Conservation (phyloP, 2,888 invertebrate species). For the Drosophila hamatofila region DNA sequence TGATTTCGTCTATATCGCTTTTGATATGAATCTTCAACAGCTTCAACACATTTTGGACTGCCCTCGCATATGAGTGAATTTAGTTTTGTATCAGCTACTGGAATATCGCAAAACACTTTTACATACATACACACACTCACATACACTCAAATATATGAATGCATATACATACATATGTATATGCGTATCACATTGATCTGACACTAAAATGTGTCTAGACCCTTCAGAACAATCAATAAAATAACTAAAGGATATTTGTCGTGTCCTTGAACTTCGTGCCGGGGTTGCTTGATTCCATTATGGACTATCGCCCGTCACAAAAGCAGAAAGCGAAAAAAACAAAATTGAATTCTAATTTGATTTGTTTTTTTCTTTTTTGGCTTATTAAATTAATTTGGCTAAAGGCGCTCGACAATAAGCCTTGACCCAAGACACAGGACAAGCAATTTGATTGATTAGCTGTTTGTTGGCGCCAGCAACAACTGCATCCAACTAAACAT, state of each 20-base stretch:
- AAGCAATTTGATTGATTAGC: constrained; percentile 54
- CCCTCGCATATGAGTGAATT: background rate
- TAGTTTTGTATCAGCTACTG: background rate
- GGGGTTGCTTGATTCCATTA: background rate
- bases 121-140: background rate
- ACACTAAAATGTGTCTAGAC: constrained; percentile 2
- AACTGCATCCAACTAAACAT: constrained; percentile 3
- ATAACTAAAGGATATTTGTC: constrained; percentile 1
- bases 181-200: background rate
- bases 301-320: background rate
- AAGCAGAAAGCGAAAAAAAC: background rate
- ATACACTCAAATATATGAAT: background rate
- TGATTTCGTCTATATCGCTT: background rate
- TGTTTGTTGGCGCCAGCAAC: background rate
- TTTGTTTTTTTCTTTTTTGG: constrained; percentile 9
- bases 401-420: constrained; percentile 17
- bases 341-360: constrained; percentile 23
- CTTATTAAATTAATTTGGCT: constrained; percentile 43
- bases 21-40: background rate
- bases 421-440: constrained; percentile 21
- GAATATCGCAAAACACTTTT: background rate
- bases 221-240: constrained; percentile 1
- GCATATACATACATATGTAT: no score
- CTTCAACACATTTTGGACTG: background rate
- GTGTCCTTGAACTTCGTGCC: constrained; percentile 3